Conservation (phyloP, 1,140 invertebrate genomes). For the Limonius californicus region DNA sequence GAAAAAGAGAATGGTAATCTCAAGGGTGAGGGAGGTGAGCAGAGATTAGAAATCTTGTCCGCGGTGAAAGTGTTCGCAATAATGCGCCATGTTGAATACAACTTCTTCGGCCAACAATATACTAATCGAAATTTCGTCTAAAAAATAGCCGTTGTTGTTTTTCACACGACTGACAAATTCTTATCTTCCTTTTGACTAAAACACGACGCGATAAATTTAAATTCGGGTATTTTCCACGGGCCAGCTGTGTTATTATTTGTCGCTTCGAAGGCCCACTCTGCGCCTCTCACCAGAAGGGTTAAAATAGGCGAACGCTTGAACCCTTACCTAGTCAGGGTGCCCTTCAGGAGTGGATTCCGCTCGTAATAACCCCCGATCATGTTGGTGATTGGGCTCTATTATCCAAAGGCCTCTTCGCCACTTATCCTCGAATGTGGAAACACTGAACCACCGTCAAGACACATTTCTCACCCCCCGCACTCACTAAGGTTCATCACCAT, state of each 20-base stretch:
- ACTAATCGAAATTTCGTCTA: no score
- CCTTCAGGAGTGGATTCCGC: slow-evolving; percentile 41
- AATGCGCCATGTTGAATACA: slow-evolving; percentile 28
- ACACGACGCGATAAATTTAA: not conserved
- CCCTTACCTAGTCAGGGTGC: slow-evolving; percentile 39
- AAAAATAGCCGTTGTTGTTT: no score
- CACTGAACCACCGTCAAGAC: slow-evolving; percentile 16
- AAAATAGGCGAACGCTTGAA: not conserved
- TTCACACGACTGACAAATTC: no score
- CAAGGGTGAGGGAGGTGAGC: slow-evolving; percentile 24
- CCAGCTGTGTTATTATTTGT: slow-evolving; percentile 8
- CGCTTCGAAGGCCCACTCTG: no score
- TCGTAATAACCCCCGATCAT: slow-evolving; percentile 41
- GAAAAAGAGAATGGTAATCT: slow-evolving; percentile 31
- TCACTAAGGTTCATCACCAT: slow-evolving; percentile 11
- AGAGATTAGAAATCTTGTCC: slow-evolving; percentile 31
- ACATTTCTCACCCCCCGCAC: slow-evolving; percentile 13
- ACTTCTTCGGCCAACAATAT: not conserved
- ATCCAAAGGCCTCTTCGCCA: slow-evolving; percentile 8
- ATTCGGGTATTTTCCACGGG: slow-evolving; percentile 4
- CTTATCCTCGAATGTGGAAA: slow-evolving; percentile 9
- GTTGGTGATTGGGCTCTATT: slow-evolving; percentile 21
- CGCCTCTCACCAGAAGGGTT: not conserved
- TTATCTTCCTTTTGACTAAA: not conserved
- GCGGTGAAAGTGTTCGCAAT: slow-evolving; percentile 33